Base-by-base conservation (phyloP, 2,797 vertebrate species). In the Myiotriccus ornatus region DNA sequence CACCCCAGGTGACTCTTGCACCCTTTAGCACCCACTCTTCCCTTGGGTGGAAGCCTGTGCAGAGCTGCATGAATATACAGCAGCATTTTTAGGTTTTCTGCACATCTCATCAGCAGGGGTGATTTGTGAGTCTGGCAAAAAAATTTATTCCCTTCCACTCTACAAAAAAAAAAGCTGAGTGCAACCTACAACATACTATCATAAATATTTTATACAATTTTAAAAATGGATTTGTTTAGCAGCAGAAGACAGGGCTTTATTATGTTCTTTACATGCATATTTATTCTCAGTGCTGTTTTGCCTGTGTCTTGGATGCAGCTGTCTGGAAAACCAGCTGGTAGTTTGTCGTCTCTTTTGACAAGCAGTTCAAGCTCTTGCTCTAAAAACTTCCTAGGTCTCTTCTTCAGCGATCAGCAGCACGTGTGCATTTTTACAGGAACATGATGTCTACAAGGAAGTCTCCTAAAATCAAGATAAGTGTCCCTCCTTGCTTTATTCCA, bases 311-410 rank as follows among this genome's bases (percentile, higher is more conserved):
- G 56, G 62, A 89, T 75, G 78, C 89, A 88, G 69, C 57, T 85
- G 79, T 57, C 87, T 87, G 68, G 73, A 43, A 92, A 94, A 81
- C 14, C 68, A 87, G 69, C 64, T 91, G 84, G 82, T 88, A 46
- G 83, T 89, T 94, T 91, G 67, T 69, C 74, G 3, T 65, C 85
- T 71, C 75, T 93, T 94, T 68, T 71, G 79, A 88, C 30, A 68
- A 87, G 21, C 53, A 25, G 15, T 56, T 93, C 76, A 80, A 88
- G 23, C 18, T 95, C 76, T 68, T 67, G 23, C 59, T 94, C 93
- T 84, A 53, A 64, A 80, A 50, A 25, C 25, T 77, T 86, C 43
- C 60, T 37, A 44, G 27, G n/a, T 71, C n/a, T 24, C 30, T 84
- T 90, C 56, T 52, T 43, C 53, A 73, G 65, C 34, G 55, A 69